Base-by-base conservation (phyloP, 2,797 vertebrate genomes). In the Selene dorsalis region DNA sequence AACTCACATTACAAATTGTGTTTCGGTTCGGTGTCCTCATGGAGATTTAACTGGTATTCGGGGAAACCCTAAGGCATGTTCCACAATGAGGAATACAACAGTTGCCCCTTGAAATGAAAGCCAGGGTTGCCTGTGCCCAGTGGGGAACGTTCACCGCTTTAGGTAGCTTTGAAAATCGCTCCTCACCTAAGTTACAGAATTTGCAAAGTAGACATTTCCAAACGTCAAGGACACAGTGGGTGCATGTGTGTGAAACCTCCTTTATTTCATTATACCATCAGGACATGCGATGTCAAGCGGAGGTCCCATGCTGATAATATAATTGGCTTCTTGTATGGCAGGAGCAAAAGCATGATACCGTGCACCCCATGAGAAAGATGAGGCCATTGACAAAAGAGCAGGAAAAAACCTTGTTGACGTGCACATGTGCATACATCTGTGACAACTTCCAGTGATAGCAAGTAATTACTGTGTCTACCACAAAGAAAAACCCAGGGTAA, bases 291-390 rank as follows among this genome's bases (percentile, higher is more conserved):
- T 92, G 89, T 92, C 92, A 92, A 93, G 92, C 87, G 8, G 90
- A 82, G 92, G 86, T 90, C 91, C 86, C 92, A 92, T 69, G 92
- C 92, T 93, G 94, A 87, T 91, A 88, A 85, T 89, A 92, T 93
- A 93, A 94, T 94, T 94, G 91, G 88, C 91, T 93, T 77, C 84
- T 87, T 88, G 84, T 90, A 90, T 66, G 77, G 90, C 84, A 83
- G 80, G 84, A 65, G 79, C 77, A 71, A 81, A 86, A 82, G 78
- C 84, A 79, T 84, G 86, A 92, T 85, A 86, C 61, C 7, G 59
- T 62, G 73, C 73, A 75, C 89, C 79, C 80, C 76, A 30, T 59
- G 80, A 91, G 84, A 78, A 86, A 85, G 79, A 82, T 11, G 77
- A 74, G 20, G 57, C 66, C 73, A 84, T 60, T 60, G 69, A 62